Percentiles rank a stretch among this genome's conserved stretches.
Evolutionary conservation across 2,888 invertebrate genomes (phyloP).

Genomic region (Nineta flava): DNA sequence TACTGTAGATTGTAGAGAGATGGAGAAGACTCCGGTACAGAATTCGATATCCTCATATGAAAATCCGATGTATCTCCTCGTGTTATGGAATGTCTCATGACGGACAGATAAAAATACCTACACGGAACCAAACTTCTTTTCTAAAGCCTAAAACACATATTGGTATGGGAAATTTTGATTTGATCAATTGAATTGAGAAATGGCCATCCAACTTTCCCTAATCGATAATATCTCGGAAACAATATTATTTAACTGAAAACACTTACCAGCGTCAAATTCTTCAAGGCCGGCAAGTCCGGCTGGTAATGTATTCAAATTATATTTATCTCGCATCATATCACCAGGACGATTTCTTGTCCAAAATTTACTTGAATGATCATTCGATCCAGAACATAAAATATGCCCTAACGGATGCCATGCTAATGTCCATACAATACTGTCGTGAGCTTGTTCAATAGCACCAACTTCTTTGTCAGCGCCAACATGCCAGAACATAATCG

Average conservation of each 20-base stretch:
- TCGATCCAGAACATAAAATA: slow-evolving; percentile 97
- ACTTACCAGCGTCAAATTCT: slow-evolving; percentile 48
- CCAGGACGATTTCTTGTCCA: slow-evolving; percentile 99
- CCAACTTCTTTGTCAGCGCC: slow-evolving; percentile 97
- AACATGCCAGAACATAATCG: slow-evolving; percentile 97
- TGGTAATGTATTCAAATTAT: slow-evolving; percentile 84
- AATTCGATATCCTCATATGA: no score
- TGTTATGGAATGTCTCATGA: no score
- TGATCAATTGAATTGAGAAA: no score
- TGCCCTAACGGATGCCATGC: slow-evolving; percentile 99
- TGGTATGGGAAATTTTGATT: no score
- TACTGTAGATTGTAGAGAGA: no score
- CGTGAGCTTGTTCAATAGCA: slow-evolving; percentile 95
- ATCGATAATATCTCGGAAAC: background rate
- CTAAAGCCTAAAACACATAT: no score
- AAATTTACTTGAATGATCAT: slow-evolving; percentile 97
- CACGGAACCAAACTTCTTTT: no score
- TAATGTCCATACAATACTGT: slow-evolving; percentile 97
- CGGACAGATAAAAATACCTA: no score
- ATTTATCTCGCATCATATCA: slow-evolving; percentile 95
- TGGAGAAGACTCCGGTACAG: no score
- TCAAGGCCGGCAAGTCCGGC: slow-evolving; percentile 60
- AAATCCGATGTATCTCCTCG: no score
- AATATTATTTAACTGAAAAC: background rate
- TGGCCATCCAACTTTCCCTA: no score